Evolutionary conservation across 2,888 invertebrate genomes (phyloP).

Genomic region (Caenorhabditis doughertyi): DNA sequence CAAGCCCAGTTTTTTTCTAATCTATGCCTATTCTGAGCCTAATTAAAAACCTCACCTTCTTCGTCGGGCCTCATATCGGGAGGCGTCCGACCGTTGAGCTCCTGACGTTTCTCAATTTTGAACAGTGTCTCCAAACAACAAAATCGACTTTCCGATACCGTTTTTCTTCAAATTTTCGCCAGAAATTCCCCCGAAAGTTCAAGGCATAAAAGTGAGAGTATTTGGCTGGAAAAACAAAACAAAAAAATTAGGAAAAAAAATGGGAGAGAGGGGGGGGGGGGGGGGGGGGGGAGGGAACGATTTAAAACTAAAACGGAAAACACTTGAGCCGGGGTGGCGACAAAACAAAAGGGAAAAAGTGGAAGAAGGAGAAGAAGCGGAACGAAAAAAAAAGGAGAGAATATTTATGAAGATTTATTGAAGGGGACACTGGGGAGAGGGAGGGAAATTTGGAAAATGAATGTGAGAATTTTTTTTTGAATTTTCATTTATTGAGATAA

Average conservation of each 20-base stretch:
- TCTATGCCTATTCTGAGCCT: background rate
- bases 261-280: background rate
- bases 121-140: background rate
- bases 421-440: background rate
- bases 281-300: too few relatives aligned
- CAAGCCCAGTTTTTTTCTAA: too few relatives aligned
- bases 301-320: too few relatives aligned
- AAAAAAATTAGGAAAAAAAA: background rate
- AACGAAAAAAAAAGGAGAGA: conserved; percentile 15
- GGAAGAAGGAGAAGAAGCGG: background rate
- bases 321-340: too few relatives aligned
- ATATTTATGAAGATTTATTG: conserved; percentile 38
- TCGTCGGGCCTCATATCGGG: conserved; percentile 69
- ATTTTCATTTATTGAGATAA: too few relatives aligned
- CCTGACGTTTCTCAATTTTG: conserved; percentile 60
- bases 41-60: conserved; percentile 19
- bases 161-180: background rate
- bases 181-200: background rate
- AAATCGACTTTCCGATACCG: conserved; percentile 1
- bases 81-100: conserved; percentile 67
- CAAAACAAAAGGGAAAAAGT: conserved; percentile 12
- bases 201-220: conserved; percentile 3
- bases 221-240: background rate
- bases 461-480: conserved; percentile 29
- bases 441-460: conserved; percentile 1